Percentiles rank a stretch among this genome's conserved stretches.
Evolutionary conservation across 2,113 vertebrate species (phyloP).

Genomic region (Limanda limanda): DNA sequence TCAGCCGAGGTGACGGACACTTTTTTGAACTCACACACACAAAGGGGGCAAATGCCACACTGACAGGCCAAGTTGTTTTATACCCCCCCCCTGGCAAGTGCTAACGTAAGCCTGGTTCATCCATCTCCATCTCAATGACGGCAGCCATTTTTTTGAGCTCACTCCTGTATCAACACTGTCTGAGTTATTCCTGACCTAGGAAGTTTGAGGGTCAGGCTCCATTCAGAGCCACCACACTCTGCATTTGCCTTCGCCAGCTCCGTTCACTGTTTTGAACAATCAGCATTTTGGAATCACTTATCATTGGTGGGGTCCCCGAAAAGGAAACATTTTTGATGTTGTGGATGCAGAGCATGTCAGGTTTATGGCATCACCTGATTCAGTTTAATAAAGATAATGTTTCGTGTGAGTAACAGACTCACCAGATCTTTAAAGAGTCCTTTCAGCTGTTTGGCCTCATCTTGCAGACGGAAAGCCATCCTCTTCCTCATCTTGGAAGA

Average conservation of each 20-base stretch:
- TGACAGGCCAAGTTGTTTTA: conserved; percentile 62
- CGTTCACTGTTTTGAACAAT: conserved; percentile 41
- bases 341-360: not conserved
- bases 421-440: conserved; percentile 92
- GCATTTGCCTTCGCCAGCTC: conserved; percentile 22
- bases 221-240: conserved; percentile 41
- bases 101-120: conserved; percentile 74
- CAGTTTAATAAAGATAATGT: not conserved
- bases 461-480: conserved; percentile 87
- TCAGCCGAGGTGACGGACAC: conserved; percentile 81
- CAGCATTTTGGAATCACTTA: conserved; percentile 44
- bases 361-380: not conserved
- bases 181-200: conserved; percentile 69
- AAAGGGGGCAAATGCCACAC: conserved; percentile 73
- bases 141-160: conserved; percentile 72
- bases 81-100: conserved; percentile 57
- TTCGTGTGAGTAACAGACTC: conserved; percentile 56
- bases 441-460: conserved; percentile 89
- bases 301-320: not conserved
- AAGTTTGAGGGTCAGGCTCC: conserved; percentile 64
- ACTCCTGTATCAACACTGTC: conserved; percentile 74
- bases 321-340: too few relatives aligned
- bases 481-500: conserved; percentile 89
- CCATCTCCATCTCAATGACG: conserved; percentile 76
- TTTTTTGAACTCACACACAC: conserved; percentile 77